phyloP scores from a whole-genome alignment of 2,113 vertebrate species.

The Plecotus auritus region DNA sequence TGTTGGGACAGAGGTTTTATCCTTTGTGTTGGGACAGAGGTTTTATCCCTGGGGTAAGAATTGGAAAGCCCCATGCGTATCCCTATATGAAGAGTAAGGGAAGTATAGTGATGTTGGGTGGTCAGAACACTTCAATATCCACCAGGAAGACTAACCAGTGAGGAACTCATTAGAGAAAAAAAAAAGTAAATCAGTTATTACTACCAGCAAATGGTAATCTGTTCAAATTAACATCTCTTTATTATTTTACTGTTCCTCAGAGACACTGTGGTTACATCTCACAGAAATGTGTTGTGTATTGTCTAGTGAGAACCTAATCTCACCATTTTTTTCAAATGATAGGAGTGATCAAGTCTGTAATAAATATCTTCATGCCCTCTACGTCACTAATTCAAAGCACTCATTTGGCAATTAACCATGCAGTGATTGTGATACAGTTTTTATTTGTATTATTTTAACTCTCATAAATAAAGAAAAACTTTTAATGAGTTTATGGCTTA shows the following conservation, averaged over 20 bases:
- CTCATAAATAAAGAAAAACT: background rate
- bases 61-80: background rate
- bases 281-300: background rate
- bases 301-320: background rate
- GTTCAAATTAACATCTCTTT: background rate
- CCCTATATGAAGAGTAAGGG: background rate
- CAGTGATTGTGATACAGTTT: background rate
- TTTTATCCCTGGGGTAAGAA: background rate
- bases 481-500: background rate
- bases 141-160: background rate
- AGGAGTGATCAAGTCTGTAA: conserved; percentile 12
- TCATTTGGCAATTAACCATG: conserved; percentile 34
- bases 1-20: no score
- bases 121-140: background rate
- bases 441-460: conserved; percentile 45
- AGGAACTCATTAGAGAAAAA: background rate
- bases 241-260: background rate
- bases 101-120: background rate
- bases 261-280: background rate
- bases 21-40: background rate
- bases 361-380: background rate
- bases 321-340: background rate
- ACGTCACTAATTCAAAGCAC: background rate
- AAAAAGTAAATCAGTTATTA: background rate
- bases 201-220: background rate